A percentile compares a stretch with the other conserved stretches of the same genome.
These are phyloP conservation scores for Rhamphomyia laevipes DNA, from an alignment of 2,888 invertebrate genomes.

Conservation along the genomic window DNA sequence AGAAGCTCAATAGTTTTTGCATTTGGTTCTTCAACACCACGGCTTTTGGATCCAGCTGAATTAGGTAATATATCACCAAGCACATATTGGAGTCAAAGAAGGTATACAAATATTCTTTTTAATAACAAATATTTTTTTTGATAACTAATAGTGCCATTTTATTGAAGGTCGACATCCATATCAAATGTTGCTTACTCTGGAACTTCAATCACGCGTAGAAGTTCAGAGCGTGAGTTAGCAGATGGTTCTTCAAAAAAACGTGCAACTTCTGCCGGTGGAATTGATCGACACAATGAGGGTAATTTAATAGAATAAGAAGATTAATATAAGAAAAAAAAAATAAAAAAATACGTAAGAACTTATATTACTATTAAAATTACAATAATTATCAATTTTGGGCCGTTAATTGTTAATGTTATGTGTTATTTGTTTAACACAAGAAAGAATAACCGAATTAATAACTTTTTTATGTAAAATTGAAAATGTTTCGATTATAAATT, in stretches of 20 bases:
- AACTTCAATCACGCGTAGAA: constrained; percentile 67
- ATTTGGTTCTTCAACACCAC: constrained; percentile 83
- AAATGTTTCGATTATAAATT: background rate
- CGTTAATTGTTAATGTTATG: no score
- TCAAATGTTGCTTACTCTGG: constrained; percentile 75
- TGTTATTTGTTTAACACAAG: no score
- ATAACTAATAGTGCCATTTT: background rate
- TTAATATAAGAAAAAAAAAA: no score
- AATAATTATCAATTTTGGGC: no score
- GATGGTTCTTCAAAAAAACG: constrained; percentile 58
- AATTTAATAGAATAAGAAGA: constrained; percentile 17
- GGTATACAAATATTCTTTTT: constrained; percentile 35
- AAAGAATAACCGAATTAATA: no score
- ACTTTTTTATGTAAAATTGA: background rate
- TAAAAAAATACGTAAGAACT: no score
- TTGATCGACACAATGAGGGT: constrained; percentile 56
- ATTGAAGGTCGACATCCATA: constrained; percentile 68
- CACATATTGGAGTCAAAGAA: constrained; percentile 71
- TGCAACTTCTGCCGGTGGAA: constrained; percentile 59
- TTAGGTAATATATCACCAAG: constrained; percentile 43
- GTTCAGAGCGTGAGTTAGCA: constrained; percentile 69
- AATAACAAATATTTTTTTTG: background rate
- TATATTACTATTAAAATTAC: no score
- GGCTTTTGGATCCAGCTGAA: constrained; percentile 73
- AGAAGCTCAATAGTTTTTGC: constrained; percentile 68